phyloP scores from a whole-genome alignment of 2,113 vertebrate genomes.

The Ctenodactylus gundi region DNA sequence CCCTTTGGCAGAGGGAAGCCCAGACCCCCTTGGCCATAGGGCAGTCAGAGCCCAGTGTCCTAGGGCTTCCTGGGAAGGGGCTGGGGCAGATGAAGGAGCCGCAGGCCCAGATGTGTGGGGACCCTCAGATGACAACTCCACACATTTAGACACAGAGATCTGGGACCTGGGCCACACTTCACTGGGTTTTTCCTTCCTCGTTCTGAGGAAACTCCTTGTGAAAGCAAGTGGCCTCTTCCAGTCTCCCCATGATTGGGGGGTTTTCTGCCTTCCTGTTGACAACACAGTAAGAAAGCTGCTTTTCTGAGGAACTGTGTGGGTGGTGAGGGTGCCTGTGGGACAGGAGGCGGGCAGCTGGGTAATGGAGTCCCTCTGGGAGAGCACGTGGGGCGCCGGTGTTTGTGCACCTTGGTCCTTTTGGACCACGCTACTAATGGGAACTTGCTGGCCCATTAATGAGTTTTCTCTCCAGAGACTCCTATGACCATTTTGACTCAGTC shows the following conservation, averaged over 20 bases:
- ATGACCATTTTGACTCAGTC: conserved; percentile 86
- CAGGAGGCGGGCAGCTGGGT: conserved; percentile 76
- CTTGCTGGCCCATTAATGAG: conserved; percentile 91
- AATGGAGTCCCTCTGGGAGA: conserved; percentile 85
- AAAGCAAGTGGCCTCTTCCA: neutral
- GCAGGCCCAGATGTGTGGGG: fast-evolving
- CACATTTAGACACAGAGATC: fast-evolving
- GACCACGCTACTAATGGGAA: conserved; percentile 91
- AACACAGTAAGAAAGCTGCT: neutral
- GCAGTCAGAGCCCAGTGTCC: neutral
- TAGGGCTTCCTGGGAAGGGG: neutral
- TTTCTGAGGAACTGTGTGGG: conserved; percentile 22
- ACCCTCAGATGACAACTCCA: fast-evolving
- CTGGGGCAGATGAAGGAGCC: fast-evolving
- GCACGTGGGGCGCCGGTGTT: conserved; percentile 72
- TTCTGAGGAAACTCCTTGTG: neutral
- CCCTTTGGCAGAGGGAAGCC: neutral
- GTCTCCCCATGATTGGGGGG: neutral
- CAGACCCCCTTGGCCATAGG: neutral
- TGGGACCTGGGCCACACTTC: fast-evolving
- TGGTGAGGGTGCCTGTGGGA: conserved; percentile 55
- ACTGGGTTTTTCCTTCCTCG: neutral
- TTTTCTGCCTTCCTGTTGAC: conserved; percentile 27
- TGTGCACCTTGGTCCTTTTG: conserved; percentile 85
- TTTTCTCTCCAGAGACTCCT: conserved; percentile 82